Conservation (phyloP, 2,113 vertebrate species). For the Psephotus haematonotus region DNA sequence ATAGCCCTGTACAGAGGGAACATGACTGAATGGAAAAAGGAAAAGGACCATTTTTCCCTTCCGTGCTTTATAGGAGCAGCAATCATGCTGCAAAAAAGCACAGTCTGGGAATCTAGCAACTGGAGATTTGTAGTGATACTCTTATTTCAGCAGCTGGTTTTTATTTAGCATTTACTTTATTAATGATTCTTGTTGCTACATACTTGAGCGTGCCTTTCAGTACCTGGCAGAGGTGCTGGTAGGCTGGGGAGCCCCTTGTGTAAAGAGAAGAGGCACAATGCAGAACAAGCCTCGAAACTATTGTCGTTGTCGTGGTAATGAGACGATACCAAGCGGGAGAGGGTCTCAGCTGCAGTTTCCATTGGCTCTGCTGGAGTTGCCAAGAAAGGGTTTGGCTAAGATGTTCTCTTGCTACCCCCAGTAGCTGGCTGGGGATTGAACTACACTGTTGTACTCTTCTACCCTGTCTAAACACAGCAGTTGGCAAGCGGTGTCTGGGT, state of each 20-base stretch:
- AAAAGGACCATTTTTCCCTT: background rate
- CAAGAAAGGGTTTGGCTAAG: background rate
- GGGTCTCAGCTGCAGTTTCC: background rate
- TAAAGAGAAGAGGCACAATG: background rate
- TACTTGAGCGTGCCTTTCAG: background rate
- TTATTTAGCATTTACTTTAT: background rate
- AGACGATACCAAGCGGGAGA: background rate
- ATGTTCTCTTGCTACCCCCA: background rate
- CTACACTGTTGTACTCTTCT: fast-evolving
- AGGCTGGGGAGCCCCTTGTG: background rate
- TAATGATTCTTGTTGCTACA: background rate
- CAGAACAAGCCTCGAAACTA: fast-evolving
- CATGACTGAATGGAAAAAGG: conserved; percentile 23
- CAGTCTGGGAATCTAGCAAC: background rate
- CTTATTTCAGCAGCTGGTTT: background rate
- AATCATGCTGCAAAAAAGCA: background rate
- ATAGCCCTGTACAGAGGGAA: background rate
- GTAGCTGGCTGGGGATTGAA: background rate
- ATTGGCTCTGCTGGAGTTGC: background rate
- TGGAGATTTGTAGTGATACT: background rate
- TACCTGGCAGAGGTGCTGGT: background rate
- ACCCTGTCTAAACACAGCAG: background rate
- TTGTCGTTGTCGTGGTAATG: background rate
- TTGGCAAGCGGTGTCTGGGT: background rate
- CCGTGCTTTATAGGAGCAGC: background rate